Evolutionary conservation across 2,113 vertebrate genomes (phyloP).

Genomic region (Heterotilapia buettikoferi): DNA sequence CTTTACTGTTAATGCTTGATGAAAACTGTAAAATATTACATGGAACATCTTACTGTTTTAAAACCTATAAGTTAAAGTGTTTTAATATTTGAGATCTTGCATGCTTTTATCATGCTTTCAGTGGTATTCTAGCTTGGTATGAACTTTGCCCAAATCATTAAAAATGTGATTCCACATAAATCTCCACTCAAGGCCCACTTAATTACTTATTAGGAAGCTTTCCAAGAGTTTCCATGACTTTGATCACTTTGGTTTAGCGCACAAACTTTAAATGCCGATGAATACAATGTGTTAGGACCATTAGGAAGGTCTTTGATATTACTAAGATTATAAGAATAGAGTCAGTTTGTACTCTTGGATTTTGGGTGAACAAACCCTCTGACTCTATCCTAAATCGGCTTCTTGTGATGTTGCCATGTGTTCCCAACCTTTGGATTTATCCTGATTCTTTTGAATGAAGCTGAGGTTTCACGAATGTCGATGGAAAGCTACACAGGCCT

Average conservation of each 20-base stretch:
- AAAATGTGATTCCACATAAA: neutral
- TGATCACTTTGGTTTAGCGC: neutral
- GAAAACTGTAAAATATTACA: neutral
- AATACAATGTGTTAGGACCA: neutral
- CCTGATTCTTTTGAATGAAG: neutral
- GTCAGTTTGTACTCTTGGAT: neutral
- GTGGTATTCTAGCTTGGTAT: neutral
- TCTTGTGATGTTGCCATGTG: neutral
- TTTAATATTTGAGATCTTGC: neutral
- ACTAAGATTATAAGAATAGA: neutral
- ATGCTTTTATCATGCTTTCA: neutral
- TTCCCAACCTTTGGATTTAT: neutral
- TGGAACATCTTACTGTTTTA: neutral
- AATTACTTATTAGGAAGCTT: neutral
- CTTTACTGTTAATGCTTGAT: neutral
- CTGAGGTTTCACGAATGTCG: neutral
- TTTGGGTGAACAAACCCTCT: neutral
- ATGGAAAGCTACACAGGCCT: neutral
- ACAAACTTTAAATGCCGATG: neutral
- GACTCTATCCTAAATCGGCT: neutral
- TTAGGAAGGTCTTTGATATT: neutral
- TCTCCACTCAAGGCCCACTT: neutral
- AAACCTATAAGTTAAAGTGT: neutral
- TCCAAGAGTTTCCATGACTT: neutral
- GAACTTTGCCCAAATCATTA: neutral